Conservation (phyloP, 2,113 vertebrate species). For the Salvelinus alpinus region DNA sequence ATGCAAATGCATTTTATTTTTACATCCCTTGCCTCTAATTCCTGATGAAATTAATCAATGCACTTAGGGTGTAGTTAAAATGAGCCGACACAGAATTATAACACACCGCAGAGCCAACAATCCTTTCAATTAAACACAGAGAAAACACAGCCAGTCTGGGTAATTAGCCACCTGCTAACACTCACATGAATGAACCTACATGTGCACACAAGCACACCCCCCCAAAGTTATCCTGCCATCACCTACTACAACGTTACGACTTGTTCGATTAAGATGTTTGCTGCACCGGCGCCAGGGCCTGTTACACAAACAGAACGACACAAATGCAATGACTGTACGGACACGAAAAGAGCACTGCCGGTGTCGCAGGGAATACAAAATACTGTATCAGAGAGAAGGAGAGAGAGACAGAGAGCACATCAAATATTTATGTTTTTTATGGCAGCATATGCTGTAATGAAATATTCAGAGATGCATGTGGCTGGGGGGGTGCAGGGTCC, state of each 20-base stretch:
- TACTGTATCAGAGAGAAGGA: constrained; percentile 34
- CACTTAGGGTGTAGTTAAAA: constrained; percentile 39
- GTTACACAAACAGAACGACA: constrained; percentile 38
- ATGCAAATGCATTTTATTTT: constrained; percentile 47
- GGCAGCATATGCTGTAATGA: constrained; percentile 59
- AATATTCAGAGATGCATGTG: constrained; percentile 13
- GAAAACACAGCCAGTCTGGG: constrained; percentile 19
- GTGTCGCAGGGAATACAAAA: constrained; percentile 45
- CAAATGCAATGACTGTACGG: constrained; percentile 31
- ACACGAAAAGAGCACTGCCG: constrained; percentile 1
- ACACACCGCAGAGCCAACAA: constrained; percentile 3
- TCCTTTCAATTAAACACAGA: background rate
- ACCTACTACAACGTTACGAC: constrained; percentile 34
- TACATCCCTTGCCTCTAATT: constrained; percentile 36
- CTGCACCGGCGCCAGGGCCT: constrained; percentile 23
- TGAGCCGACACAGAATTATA: constrained; percentile 37
- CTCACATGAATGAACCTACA: no score
- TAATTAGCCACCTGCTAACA: constrained; percentile 62
- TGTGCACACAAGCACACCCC: no score
- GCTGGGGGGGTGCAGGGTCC: constrained; percentile 6
- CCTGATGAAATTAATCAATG: constrained; percentile 51
- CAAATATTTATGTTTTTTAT: constrained; percentile 64
- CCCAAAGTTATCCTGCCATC: background rate
- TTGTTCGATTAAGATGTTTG: constrained; percentile 42
- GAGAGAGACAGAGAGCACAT: constrained; percentile 45